These are phyloP conservation scores for Anodontia alba DNA, from an alignment of 2,888 invertebrate genomes.

Conservation along the genomic window DNA sequence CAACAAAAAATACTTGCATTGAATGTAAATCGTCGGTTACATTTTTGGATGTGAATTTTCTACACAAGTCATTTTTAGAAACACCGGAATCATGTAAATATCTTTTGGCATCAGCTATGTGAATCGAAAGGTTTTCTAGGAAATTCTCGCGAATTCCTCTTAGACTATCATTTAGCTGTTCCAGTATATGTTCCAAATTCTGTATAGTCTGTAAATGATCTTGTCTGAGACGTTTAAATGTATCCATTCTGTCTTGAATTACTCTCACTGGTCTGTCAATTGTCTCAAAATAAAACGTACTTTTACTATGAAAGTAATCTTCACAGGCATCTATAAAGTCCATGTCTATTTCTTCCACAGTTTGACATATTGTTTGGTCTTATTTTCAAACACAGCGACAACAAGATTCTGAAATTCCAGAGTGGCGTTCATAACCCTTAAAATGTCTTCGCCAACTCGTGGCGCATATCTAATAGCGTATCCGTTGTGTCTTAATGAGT, in stretches of 20 bases:
- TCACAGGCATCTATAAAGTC: conserved; percentile 57
- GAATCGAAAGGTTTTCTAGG: conserved; percentile 27
- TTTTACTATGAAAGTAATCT: conserved; percentile 65
- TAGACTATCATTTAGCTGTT: conserved; percentile 22
- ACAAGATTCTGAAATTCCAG: conserved; percentile 34
- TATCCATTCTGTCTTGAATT: conserved; percentile 42
- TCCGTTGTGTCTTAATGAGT: conserved; percentile 43
- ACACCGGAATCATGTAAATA: conserved; percentile 31
- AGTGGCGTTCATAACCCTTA: conserved; percentile 31
- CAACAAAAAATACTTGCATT: conserved; percentile 63
- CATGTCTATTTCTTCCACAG: conserved; percentile 39
- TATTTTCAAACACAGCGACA: conserved; percentile 29
- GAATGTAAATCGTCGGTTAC: conserved; percentile 44
- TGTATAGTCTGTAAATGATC: conserved; percentile 18
- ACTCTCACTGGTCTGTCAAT: conserved; percentile 58
- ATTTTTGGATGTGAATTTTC: conserved; percentile 39
- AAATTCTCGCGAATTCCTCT: conserved; percentile 24
- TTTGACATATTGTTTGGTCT: conserved; percentile 7
- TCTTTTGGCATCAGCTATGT: conserved; percentile 20
- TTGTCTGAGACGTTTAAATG: conserved; percentile 41
- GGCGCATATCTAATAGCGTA: conserved; percentile 40
- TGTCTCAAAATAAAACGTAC: conserved; percentile 63
- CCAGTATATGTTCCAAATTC: neutral
- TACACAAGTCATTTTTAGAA: conserved; percentile 51
- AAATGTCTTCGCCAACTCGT: conserved; percentile 43